Conservation (phyloP, 2,797 vertebrate species). For the Cottoperca gobio region DNA sequence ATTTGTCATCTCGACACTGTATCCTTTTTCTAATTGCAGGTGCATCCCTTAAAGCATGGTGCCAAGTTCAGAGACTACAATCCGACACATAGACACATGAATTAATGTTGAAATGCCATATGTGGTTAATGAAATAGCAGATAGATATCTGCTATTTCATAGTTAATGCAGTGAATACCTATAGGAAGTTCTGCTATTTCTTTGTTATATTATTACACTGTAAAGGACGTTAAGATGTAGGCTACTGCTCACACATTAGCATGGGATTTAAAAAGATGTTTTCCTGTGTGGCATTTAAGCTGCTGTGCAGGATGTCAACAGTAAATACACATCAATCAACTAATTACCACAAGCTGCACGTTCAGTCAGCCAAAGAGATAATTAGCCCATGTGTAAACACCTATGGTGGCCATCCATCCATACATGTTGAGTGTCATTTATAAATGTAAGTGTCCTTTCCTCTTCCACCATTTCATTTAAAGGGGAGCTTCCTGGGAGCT, state of each 20-base stretch:
- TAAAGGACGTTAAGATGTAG: background rate
- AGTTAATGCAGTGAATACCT: background rate
- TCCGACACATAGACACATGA: no score
- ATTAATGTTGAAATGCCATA: no score
- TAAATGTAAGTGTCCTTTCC: background rate
- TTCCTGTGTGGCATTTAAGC: conserved; percentile 3
- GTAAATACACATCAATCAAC: conserved; percentile 28
- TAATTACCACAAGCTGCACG: conserved; percentile 26
- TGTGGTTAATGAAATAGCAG: no score
- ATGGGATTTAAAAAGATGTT: background rate
- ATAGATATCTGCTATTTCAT: background rate
- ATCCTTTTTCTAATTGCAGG: background rate
- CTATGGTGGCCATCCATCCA: conserved; percentile 14
- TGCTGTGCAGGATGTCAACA: background rate
- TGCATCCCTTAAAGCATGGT: no score
- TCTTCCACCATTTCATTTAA: conserved; percentile 12
- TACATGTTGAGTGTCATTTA: background rate
- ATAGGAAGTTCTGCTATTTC: background rate
- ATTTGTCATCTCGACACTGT: background rate
- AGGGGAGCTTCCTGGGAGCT: conserved; percentile 2
- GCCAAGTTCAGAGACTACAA: conserved; percentile 9
- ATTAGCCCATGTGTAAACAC: conserved; percentile 27
- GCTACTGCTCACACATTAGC: conserved; percentile 5
- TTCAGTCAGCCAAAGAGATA: conserved; percentile 30
- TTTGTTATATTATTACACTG: background rate